Evolutionary conservation across 2,113 vertebrate species (phyloP).

Genomic region (Proterorhinus semilunaris): DNA sequence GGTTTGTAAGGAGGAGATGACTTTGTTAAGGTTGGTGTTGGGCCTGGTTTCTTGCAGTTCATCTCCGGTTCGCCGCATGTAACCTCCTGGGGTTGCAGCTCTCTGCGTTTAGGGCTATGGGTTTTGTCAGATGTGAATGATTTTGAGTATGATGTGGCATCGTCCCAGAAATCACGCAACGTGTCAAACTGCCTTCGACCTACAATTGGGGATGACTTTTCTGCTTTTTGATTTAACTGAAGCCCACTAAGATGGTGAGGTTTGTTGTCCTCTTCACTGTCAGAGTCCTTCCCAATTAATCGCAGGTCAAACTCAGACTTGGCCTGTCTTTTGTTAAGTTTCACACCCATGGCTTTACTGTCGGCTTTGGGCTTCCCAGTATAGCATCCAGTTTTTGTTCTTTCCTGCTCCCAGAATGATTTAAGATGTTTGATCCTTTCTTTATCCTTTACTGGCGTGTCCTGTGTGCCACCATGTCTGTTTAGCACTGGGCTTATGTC

Average conservation of each 20-base stretch:
- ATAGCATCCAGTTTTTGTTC: slow-evolving; percentile 42
- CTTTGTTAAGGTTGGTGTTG: slow-evolving; percentile 30
- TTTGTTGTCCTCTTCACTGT: slow-evolving; percentile 50
- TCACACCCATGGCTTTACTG: slow-evolving; percentile 28
- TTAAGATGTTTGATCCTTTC: slow-evolving; percentile 84
- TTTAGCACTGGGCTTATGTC: slow-evolving; percentile 36
- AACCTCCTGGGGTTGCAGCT: slow-evolving; percentile 40
- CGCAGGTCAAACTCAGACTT: slow-evolving; percentile 69
- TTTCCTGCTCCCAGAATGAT: slow-evolving; percentile 87
- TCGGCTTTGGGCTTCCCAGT: slow-evolving; percentile 47
- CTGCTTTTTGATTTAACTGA: slow-evolving; percentile 78
- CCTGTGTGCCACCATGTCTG: slow-evolving; percentile 23
- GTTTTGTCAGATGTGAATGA: slow-evolving; percentile 27
- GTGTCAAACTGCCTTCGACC: slow-evolving; percentile 81
- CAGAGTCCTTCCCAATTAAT: slow-evolving; percentile 45
- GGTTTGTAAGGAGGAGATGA: slow-evolving; percentile 35
- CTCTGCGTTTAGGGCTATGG: slow-evolving; percentile 56
- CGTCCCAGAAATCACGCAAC: slow-evolving; percentile 87
- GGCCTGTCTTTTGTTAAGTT: slow-evolving; percentile 59
- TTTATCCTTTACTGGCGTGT: slow-evolving; percentile 44
- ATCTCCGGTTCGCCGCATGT: slow-evolving; percentile 36
- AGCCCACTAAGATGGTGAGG: slow-evolving; percentile 67
- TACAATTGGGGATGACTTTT: slow-evolving; percentile 66
- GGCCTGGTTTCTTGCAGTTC: slow-evolving; percentile 44
- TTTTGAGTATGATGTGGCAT: slow-evolving; percentile 57